A percentile compares a stretch with the other conserved stretches of the same genome.
Evolutionary conservation across 2,113 vertebrate genomes (phyloP).

Genomic region (Mobula birostris): DNA sequence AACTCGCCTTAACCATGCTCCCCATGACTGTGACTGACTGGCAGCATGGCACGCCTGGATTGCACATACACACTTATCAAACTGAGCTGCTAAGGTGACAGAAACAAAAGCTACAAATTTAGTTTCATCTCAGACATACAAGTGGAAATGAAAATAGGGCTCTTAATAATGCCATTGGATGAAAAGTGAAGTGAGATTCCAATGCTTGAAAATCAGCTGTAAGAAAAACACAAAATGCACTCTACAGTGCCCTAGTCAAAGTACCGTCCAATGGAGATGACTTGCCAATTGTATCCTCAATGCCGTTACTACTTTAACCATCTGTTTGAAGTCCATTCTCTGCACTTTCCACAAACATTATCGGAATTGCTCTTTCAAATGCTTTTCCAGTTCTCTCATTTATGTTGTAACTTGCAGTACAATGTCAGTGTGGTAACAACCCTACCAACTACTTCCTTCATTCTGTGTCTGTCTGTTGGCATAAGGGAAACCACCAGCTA

Average conservation of each 20-base stretch:
- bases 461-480: background rate
- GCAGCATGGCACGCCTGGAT: background rate
- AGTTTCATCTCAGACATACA: background rate
- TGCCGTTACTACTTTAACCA: background rate
- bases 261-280: background rate
- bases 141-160: no score
- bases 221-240: background rate
- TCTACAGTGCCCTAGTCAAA: background rate
- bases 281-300: background rate
- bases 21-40: background rate
- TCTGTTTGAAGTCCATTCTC: background rate
- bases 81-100: background rate
- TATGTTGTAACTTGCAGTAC: background rate
- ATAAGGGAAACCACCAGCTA: background rate
- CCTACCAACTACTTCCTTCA: background rate
- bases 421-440: background rate
- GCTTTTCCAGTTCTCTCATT: background rate
- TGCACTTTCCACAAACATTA: background rate
- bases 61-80: background rate
- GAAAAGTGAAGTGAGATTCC: background rate
- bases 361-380: background rate
- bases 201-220: background rate
- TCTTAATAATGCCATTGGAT: background rate
- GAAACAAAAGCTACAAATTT: background rate
- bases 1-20: background rate